These are phyloP conservation scores for Macquaria australasica DNA, from an alignment of 2,113 vertebrate genomes.

Conservation along the genomic window DNA sequence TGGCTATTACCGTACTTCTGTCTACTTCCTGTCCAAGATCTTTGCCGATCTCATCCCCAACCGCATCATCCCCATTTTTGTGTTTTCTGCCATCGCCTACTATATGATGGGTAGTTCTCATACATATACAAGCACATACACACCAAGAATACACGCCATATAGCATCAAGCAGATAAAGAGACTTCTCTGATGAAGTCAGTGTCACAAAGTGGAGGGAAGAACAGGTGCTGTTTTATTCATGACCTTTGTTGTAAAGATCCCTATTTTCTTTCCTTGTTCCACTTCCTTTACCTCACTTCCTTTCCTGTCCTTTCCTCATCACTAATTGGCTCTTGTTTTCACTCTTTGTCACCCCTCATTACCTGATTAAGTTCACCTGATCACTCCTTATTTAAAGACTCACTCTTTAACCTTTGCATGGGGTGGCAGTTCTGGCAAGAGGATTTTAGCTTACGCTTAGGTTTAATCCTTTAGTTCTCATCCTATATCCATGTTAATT, in stretches of 20 bases:
- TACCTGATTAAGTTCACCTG: too few species aligned
- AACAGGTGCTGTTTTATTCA: neutral
- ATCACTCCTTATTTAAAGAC: too few species aligned
- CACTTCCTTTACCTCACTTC: too few species aligned
- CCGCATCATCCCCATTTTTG: conserved; percentile 83
- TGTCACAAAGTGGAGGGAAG: neutral
- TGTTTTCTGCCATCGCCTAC: conserved; percentile 84
- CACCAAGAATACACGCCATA: neutral
- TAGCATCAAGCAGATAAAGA: neutral
- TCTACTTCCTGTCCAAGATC: conserved; percentile 83
- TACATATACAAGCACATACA: conserved; percentile 3
- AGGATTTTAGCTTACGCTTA: too few species aligned
- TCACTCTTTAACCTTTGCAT: too few species aligned
- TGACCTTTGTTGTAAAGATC: neutral
- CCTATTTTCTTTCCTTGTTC: too few species aligned
- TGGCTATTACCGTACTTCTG: conserved; percentile 82
- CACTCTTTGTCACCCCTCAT: too few species aligned
- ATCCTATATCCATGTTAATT: too few species aligned
- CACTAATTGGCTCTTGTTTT: too few species aligned
- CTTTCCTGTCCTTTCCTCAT: too few species aligned
- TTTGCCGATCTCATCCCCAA: conserved; percentile 87
- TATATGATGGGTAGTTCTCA: conserved; percentile 86
- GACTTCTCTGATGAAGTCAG: neutral
- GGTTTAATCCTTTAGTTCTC: too few species aligned
- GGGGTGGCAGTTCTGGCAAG: too few species aligned